These are phyloP conservation scores for Furcula furcula DNA, from an alignment of 2,888 invertebrate genomes.

Conservation along the genomic window DNA sequence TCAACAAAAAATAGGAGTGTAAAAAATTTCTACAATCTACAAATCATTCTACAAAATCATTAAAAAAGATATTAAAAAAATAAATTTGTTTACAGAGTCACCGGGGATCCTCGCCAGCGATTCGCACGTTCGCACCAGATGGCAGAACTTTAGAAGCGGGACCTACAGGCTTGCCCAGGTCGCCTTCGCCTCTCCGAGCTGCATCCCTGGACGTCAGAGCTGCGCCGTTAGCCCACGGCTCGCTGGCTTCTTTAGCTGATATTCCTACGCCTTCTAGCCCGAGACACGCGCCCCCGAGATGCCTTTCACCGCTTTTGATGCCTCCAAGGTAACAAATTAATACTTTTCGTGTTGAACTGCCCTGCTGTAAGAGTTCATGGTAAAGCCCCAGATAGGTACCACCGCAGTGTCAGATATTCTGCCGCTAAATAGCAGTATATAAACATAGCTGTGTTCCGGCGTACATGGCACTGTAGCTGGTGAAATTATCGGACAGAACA, in stretches of 20 bases:
- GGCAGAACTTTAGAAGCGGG: slow-evolving; percentile 84
- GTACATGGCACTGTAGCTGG: no score
- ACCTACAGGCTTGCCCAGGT: slow-evolving; percentile 83
- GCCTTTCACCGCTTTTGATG: slow-evolving; percentile 89
- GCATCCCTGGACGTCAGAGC: slow-evolving; percentile 89
- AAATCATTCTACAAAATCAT: no score
- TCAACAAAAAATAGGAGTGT: no score
- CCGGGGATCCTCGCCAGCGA: slow-evolving; percentile 92
- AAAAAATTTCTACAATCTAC: no score
- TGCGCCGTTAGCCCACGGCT: slow-evolving; percentile 87
- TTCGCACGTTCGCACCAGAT: slow-evolving; percentile 91
- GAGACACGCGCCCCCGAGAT: slow-evolving; percentile 77
- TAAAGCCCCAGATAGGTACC: no score
- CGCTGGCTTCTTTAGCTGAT: slow-evolving; percentile 84
- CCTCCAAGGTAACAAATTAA: slow-evolving; percentile 83
- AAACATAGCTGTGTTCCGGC: no score
- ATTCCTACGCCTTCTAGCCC: slow-evolving; percentile 73
- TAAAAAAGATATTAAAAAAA: no score
- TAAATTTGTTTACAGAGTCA: slow-evolving; percentile 77
- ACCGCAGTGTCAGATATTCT: no score
- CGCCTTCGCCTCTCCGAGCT: slow-evolving; percentile 90
- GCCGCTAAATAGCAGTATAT: no score
- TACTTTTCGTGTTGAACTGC: no score
- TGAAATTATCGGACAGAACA: no score
- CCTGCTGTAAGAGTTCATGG: no score